A percentile compares a stretch with the other conserved stretches of the same genome.
Conservation (phyloP, 2,797 vertebrate genomes). For the Pseudochirops cupreus region DNA sequence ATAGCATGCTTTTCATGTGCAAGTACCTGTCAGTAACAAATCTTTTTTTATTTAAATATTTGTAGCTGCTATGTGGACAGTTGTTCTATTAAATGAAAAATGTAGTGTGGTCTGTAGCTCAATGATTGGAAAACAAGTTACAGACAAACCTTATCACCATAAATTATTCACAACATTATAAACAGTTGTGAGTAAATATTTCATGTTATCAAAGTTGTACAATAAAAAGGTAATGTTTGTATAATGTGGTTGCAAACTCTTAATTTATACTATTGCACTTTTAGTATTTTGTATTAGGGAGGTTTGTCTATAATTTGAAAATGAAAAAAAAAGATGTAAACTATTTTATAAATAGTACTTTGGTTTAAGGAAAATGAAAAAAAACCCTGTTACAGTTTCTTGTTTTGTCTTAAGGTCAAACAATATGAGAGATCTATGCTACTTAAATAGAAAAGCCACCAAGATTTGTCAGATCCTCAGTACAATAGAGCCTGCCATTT, state of each 20-base stretch:
- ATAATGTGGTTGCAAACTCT: constrained; percentile 97
- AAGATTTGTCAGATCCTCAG: constrained; percentile 76
- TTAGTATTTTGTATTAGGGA: constrained; percentile 93
- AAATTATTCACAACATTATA: constrained; percentile 88
- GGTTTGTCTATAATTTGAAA: constrained; percentile 98
- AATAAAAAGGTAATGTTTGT: constrained; percentile 92
- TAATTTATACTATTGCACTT: constrained; percentile 99
- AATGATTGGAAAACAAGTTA: constrained; percentile 90
- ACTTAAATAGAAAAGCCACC: constrained; percentile 76
- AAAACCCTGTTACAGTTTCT: constrained; percentile 81
- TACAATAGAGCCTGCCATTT: constrained; percentile 76
- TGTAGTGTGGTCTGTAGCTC: constrained; percentile 90
- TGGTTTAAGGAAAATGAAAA: constrained; percentile 79
- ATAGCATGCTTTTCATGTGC: constrained; percentile 90
- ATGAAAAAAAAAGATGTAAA: constrained; percentile 91
- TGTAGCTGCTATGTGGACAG: constrained; percentile 98
- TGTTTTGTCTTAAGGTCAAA: constrained; percentile 82
- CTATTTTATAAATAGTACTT: constrained; percentile 90
- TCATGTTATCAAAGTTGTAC: constrained; percentile 87
- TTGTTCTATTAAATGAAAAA: constrained; percentile 93
- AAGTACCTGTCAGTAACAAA: constrained; percentile 89
- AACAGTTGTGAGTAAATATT: constrained; percentile 86
- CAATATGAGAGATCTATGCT: constrained; percentile 71
- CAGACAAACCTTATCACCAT: constrained; percentile 92
- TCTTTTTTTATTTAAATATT: constrained; percentile 88